Percentiles rank a stretch among this genome's conserved stretches.
phyloP scores from a whole-genome alignment of 2,797 vertebrate species.

The Sebastes flavidus region DNA sequence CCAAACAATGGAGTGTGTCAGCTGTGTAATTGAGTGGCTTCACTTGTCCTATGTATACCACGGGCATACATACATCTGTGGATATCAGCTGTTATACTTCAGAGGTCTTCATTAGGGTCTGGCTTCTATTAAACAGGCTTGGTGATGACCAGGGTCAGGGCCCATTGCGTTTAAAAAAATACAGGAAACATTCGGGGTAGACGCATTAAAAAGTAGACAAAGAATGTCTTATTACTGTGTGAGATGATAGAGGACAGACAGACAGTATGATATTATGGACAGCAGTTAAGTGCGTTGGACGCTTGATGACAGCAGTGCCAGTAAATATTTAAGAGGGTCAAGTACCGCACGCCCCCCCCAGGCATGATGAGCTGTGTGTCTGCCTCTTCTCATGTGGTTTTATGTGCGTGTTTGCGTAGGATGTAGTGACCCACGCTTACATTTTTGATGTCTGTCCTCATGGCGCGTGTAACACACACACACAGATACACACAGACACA shows the following conservation, averaged over 20 bases:
- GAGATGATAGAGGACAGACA: not conserved
- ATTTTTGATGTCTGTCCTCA: constrained; percentile 30
- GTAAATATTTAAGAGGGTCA: constrained; percentile 82
- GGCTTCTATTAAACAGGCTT: not conserved
- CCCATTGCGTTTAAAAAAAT: not conserved
- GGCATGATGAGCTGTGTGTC: constrained; percentile 32
- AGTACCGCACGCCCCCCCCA: constrained; percentile 30
- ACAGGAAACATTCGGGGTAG: constrained; percentile 7
- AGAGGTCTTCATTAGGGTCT: constrained; percentile 42
- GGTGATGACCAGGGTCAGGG: not conserved
- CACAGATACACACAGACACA: not conserved
- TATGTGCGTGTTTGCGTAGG: constrained; percentile 23
- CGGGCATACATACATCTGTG: constrained; percentile 23
- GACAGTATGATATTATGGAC: constrained; percentile 14
- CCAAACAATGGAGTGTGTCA: constrained; percentile 66
- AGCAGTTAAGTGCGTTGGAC: constrained; percentile 36
- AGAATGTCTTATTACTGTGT: not conserved
- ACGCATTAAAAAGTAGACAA: not conserved
- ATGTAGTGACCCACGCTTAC: constrained; percentile 23
- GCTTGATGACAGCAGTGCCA: constrained; percentile 55
- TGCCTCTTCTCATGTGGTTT: constrained; percentile 43
- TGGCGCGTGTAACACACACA: constrained; percentile 16
- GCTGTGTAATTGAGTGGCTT: constrained; percentile 57
- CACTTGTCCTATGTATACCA: constrained; percentile 27
- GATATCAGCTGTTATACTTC: constrained; percentile 37